Conservation (phyloP, 1,140 invertebrate species). For the Drosophila sp. region DNA sequence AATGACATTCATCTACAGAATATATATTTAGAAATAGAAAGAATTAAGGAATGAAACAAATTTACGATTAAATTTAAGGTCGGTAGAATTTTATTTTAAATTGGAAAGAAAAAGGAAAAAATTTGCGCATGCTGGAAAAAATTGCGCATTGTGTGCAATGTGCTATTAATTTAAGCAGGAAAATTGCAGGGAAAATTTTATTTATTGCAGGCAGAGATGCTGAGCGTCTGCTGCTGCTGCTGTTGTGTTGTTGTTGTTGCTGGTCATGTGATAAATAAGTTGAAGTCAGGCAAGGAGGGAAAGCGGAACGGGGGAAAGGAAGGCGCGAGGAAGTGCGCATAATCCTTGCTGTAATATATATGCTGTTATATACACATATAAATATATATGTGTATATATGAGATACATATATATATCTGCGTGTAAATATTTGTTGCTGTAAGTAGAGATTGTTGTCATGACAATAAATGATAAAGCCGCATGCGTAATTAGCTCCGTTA, state of each 20-base stretch:
- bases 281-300: slow-evolving; percentile 3
- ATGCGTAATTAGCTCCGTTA: slow-evolving; percentile 49
- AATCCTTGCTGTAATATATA: slow-evolving; percentile 37
- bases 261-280: slow-evolving; percentile 25
- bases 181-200: slow-evolving; percentile 34
- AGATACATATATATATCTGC: slow-evolving; percentile 1
- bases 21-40: too few relatives aligned
- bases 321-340: slow-evolving; percentile 4
- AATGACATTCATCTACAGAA: too few relatives aligned
- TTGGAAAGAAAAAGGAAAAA: slow-evolving; percentile 11
- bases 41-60: not conserved
- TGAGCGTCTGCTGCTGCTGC: slow-evolving; percentile 2
- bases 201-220: slow-evolving; percentile 26
- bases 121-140: slow-evolving; percentile 24
- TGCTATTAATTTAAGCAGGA: slow-evolving; percentile 26
- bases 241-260: slow-evolving; percentile 12
- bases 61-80: not conserved
- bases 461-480: slow-evolving; percentile 44
- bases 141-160: slow-evolving; percentile 19
- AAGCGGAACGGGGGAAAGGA: not conserved
- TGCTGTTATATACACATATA: slow-evolving; percentile 4
- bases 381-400: too few relatives aligned
- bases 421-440: slow-evolving; percentile 4
- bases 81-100: not conserved
- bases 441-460: slow-evolving; percentile 25